Base-by-base conservation (phyloP, 2,113 vertebrate genomes). In the Macquaria ambigua region DNA sequence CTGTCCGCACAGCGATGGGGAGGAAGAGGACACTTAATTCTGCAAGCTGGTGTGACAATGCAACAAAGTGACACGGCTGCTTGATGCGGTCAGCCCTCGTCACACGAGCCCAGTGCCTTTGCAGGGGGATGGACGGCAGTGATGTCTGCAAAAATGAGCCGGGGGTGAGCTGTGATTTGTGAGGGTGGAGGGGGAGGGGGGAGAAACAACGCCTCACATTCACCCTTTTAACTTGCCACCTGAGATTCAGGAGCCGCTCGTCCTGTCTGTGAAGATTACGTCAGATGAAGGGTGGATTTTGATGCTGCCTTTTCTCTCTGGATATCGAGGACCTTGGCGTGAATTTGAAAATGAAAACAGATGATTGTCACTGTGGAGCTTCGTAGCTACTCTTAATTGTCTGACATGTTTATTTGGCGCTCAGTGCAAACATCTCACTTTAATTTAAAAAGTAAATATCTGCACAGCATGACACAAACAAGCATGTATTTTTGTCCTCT, bases 101-200 rank as follows among this genome's bases (percentile, higher is more conserved):
- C 83, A 81, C 70, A 76, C 18, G 8, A 87, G 82, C 74, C 70
- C 80, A 74, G 89, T 89, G 88, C 90, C 92, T 94, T 93, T 79
- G 72, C 67, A 61, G 66, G 61, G 37, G 6, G 50, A 73, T 83
- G 87, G 86, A 78, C 61, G 46, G 52, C 52, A 55, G 68, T 5
- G 67, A 81, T 62, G 67, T 87, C 64, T 59, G 79, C 70, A 77
- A 46, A 72, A 48, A 66, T 46, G 81, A 78, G 71, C 70, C 12
- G 3, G 43, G 77, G 77, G 34, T 20, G 68, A 75, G 63, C 8
- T 16, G 58, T 31, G 79, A 85, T 70, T 12, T 39, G n/a, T 23
- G 71, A 61, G 74, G 37, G 12, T 4, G 50, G 39, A 55, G 62
- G 43, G 28, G 41, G 14, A 23, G 70, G 25, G 43, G 28, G 41